These are phyloP conservation scores for Dicrostonyx torquatus DNA, from an alignment of 2,797 vertebrate species.

Conservation along the genomic window DNA sequence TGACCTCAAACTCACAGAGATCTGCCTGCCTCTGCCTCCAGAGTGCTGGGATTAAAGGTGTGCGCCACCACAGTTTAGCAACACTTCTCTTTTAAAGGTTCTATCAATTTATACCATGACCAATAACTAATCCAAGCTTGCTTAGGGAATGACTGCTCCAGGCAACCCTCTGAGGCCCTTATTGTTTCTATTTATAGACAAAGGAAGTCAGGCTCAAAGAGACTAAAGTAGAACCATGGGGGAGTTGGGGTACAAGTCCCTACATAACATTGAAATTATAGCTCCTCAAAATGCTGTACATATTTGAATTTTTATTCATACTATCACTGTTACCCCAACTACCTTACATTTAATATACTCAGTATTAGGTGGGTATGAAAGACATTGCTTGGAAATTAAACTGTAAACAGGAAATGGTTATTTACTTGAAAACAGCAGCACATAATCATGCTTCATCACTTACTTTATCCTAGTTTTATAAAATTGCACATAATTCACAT, in stretches of 20 bases:
- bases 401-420: conserved; percentile 16
- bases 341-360: conserved; percentile 52
- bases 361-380: neutral
- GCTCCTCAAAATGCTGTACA: neutral
- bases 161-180: conserved; percentile 62
- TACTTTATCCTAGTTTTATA: neutral
- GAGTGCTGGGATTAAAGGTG: too few relatives aligned
- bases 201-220: conserved; percentile 54
- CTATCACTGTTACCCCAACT: neutral
- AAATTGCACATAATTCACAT: conserved; percentile 40
- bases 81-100: neutral
- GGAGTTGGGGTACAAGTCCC: conserved; percentile 1
- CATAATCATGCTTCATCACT: neutral
- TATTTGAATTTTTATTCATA: conserved; percentile 51
- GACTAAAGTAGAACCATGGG: conserved; percentile 26
- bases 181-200: conserved; percentile 70
- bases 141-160: conserved; percentile 27
- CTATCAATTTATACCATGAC: neutral
- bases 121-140: conserved; percentile 26
- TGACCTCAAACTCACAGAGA: too few relatives aligned
- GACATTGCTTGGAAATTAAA: conserved; percentile 38
- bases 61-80: too few relatives aligned
- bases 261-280: conserved; percentile 22
- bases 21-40: too few relatives aligned
- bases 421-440: conserved; percentile 41